These are phyloP conservation scores for Mimas tiliae DNA, from an alignment of 2,888 invertebrate genomes.

Conservation along the genomic window DNA sequence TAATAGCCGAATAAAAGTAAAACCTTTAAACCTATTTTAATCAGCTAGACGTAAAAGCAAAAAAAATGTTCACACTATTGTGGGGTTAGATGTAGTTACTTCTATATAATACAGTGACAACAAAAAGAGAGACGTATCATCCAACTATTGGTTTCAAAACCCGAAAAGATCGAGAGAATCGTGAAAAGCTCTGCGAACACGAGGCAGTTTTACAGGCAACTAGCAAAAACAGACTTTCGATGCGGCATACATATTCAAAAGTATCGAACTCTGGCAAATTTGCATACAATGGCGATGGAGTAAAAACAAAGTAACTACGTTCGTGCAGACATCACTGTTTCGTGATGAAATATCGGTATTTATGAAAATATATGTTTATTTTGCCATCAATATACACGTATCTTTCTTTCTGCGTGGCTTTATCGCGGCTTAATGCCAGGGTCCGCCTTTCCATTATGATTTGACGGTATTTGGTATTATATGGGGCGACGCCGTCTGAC, in stretches of 20 bases:
- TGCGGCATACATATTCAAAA: conserved; percentile 40
- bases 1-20: too few species aligned
- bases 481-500: too few species aligned
- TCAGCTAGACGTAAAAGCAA: too few species aligned
- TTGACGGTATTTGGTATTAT: too few species aligned
- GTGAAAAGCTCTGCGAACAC: conserved; percentile 10
- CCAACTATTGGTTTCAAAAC: conserved; percentile 2
- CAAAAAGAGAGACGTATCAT: not conserved
- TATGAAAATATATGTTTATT: conserved; percentile 4
- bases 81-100: not conserved
- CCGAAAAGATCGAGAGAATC: conserved; percentile 2
- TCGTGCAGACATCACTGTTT: conserved; percentile 19
- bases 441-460: too few species aligned
- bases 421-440: too few species aligned
- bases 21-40: too few species aligned
- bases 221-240: conserved; percentile 22
- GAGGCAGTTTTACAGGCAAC: conserved; percentile 7
- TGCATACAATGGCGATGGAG: conserved; percentile 36
- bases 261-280: conserved; percentile 36
- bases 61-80: too few species aligned
- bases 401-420: too few species aligned
- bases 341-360: conserved; percentile 15
- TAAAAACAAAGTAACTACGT: conserved; percentile 32
- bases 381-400: not conserved
- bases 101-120: not conserved